These are phyloP conservation scores for Pristionchus arcanus DNA, from an alignment of 2,888 invertebrate species.

Conservation along the genomic window DNA sequence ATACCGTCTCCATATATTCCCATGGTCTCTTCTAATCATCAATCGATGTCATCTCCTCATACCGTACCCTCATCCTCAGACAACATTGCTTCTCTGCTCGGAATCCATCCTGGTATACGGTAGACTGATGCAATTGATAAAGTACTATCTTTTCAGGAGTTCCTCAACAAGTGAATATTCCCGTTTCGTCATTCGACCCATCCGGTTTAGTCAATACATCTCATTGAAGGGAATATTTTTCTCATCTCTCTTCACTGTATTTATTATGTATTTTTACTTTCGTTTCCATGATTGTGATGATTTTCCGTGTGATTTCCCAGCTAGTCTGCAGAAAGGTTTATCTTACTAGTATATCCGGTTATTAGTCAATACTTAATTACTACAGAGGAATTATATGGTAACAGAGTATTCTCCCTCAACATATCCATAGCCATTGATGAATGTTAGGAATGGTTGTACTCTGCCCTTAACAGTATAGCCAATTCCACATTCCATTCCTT, in stretches of 20 bases:
- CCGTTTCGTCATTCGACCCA: not conserved
- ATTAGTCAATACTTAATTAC: not conserved
- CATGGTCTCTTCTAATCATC: not conserved
- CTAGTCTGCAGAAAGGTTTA: not conserved
- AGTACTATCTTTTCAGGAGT: not conserved
- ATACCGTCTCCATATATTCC: not conserved
- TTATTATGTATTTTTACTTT: not conserved
- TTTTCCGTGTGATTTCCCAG: not conserved
- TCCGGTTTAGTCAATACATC: not conserved
- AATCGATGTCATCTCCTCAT: not conserved
- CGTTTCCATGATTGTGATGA: too few relatives aligned
- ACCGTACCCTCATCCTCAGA: not conserved
- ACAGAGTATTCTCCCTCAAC: not conserved
- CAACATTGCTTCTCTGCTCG: conserved; percentile 8
- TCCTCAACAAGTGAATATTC: not conserved
- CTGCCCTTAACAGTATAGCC: not conserved
- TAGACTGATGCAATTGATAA: not conserved
- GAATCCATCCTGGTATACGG: not conserved
- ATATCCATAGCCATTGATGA: conserved; percentile 4
- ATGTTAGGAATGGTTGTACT: not conserved
- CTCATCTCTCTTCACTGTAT: not conserved
- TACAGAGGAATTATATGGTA: not conserved
- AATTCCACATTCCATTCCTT: not conserved
- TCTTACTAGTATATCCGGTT: not conserved
- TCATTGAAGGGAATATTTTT: not conserved